Conservation (phyloP, 2,113 vertebrate genomes). For the Phoenicopterus ruber region DNA sequence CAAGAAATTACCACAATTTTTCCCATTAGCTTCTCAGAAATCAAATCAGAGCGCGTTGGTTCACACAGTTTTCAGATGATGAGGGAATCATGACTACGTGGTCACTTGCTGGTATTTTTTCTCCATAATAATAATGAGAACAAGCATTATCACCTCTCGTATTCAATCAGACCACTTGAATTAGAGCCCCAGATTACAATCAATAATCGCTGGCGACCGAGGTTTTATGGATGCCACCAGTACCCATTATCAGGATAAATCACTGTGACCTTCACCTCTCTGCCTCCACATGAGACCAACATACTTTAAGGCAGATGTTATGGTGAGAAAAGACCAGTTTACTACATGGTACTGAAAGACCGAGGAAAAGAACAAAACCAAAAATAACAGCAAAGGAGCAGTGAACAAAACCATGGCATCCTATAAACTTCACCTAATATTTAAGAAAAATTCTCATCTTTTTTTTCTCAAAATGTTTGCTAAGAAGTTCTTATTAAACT, state of each 20-base stretch:
- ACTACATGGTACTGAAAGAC: background rate
- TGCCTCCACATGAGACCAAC: background rate
- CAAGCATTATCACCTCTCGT: background rate
- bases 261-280: background rate
- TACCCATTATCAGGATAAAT: background rate
- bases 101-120: background rate
- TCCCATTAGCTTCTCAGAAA: background rate
- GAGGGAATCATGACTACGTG: background rate
- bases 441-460: background rate
- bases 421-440: background rate
- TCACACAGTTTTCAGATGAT: background rate
- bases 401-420: background rate
- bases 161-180: background rate
- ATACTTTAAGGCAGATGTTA: background rate
- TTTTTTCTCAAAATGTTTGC: background rate
- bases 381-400: background rate
- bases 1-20: background rate
- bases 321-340: background rate
- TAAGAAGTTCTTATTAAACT: background rate
- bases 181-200: background rate
- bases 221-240: background rate
- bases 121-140: background rate
- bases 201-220: background rate
- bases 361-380: background rate
- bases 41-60: background rate